Base-by-base conservation (phyloP, 1,140 invertebrate species). In the Vollenhovia emeryi region DNA sequence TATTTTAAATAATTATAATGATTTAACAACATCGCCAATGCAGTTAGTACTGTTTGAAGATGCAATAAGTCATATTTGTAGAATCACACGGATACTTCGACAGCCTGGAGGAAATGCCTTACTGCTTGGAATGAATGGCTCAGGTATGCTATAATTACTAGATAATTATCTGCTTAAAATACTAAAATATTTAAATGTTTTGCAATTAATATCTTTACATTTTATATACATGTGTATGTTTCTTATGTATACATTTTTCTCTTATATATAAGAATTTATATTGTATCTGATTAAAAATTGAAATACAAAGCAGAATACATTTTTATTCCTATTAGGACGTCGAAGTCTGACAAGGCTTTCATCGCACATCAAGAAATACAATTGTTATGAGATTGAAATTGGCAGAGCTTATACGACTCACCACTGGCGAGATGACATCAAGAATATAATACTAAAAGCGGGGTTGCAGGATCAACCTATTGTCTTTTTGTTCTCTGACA, bases 401-500 rank as follows among this genome's bases (percentile, higher is more conserved):
- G 95, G 89, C 7, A 95, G 95, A 87, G 86, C 91, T 3, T 96
- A 96, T 82, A 94, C 94, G 0, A 82, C 60, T 5, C 91, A 92
- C 6, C 96, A 97, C 64, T 97, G 97, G 96, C 93, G 95, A 59
- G 96, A 97, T 30, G 96, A 97, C 87, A 89, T 97, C 1, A 96
- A 96, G 82, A 93, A 93, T 18, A 92, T 96, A 43, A 95, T 97
- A 94, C 94, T 97, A 82, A 95, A 93, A 57, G 94, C 95, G 82
- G 97, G 95, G 52, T 92, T 96, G 5, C 92, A 95, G 8, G 95
- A 95, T 59, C 95, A 95, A 60, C 94, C 96, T 89, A 95, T 95
- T 9, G 96, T 97, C 0, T 97, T 97, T 91, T 90, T 97, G 1
- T 97, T 97, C 86, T 96, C 96, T 3, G 97, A 97, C 88, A 96